Evolutionary conservation across 2,888 invertebrate genomes (phyloP), one percentile per base, ranked within the genome.

Genomic region (Xanthostigma xanthostigma): DNA sequence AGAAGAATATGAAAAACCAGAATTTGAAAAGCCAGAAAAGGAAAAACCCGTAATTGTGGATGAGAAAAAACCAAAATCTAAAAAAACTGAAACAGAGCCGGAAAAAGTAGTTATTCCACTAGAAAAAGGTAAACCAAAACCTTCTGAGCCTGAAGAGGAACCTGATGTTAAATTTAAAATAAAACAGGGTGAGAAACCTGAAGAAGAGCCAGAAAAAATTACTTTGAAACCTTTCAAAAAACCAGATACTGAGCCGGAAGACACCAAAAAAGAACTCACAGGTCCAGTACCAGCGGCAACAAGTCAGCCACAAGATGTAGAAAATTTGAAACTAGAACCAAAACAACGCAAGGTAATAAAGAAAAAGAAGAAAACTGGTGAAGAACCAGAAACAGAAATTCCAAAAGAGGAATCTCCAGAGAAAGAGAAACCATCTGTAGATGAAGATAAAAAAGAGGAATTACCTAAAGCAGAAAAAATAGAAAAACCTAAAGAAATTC

Each of bases 1-100:
- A 53, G 63, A 64, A 49, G 62, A 68, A 2, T 55, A 61, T 38
- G 54, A 61, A 46, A 53, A 46, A 55, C 56, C 59, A 34, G 65
- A 63, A 13, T 48, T 41, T 27, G 27, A 27, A 27, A 27, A 27
- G 27, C 27, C 27, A 27, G 27, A 27, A 27, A 27, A 27, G 27
- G 27, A 27, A 27, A 27, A 27, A 27, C 27, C 27, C 27, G 27
- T 5, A 27, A 27, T 27, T 27, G 27, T 27, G 27, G 27, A 27
- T 6, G 6, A 27, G 27, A 27, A 27, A 27, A 27, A 27, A 6
- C 27, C 27, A 3, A 27, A 27, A 27, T 27, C 27, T 27, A 27
- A 27, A 27, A 27, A 27, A 27, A 6, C 27, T 5, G 6, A 27
- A 3, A 27, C 27, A 27, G 27, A 27, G 6, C 27, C 27, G 27